Percentiles rank a stretch among this genome's conserved stretches.
These are phyloP conservation scores for Andrena bicolor DNA, from an alignment of 2,888 invertebrate genomes.

Conservation along the genomic window DNA sequence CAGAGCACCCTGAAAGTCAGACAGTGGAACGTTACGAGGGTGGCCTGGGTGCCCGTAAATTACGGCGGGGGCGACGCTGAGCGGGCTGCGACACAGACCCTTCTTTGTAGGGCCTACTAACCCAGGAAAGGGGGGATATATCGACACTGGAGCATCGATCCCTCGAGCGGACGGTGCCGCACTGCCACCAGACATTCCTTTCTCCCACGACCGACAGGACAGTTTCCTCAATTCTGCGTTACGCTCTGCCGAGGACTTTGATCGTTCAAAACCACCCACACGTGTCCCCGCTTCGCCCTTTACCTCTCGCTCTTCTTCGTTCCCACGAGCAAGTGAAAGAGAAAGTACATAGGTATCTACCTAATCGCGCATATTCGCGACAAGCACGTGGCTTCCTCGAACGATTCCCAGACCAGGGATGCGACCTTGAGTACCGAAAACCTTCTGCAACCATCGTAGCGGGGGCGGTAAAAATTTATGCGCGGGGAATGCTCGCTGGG, in stretches of 20 bases:
- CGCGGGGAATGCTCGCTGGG: neutral
- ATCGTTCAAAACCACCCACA: neutral
- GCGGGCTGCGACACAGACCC: constrained; percentile 24
- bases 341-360: no score
- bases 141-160: constrained; percentile 12
- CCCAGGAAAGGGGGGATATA: constrained; percentile 13
- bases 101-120: constrained; percentile 21
- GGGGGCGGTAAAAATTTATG: constrained; percentile 2
- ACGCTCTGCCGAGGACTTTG: neutral
- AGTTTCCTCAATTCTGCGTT: neutral
- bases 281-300: neutral
- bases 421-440: neutral
- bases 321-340: no score
- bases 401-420: neutral
- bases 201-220: neutral
- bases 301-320: no score
- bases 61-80: constrained; percentile 13
- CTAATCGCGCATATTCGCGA: no score
- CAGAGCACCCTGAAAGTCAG: constrained; percentile 6
- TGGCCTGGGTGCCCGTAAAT: constrained; percentile 16
- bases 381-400: neutral
- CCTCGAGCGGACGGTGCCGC: neutral
- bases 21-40: constrained; percentile 4
- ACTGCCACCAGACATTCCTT: neutral
- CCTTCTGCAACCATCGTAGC: neutral